Evolutionary conservation across 1,140 invertebrate species (phyloP).

Genomic region (Andrena cerasifolii): DNA sequence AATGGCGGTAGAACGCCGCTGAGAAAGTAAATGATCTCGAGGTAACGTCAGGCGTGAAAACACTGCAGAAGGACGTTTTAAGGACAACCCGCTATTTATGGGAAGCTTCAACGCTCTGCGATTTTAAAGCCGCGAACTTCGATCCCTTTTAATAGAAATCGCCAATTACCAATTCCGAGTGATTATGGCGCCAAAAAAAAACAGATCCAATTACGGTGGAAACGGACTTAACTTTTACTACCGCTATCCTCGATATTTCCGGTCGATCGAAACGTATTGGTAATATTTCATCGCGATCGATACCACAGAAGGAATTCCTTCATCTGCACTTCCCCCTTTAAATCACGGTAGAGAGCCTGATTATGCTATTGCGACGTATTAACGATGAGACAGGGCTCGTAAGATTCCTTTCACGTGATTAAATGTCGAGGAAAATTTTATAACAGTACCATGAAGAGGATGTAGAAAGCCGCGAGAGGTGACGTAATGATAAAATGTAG

Average conservation of each 20-base stretch:
- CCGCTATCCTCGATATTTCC: background rate
- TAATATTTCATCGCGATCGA: slow-evolving; percentile 18
- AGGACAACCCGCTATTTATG: too few relatives aligned
- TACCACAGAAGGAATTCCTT: slow-evolving; percentile 7
- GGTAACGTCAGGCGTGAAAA: slow-evolving; percentile 11
- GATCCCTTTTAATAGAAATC: too few relatives aligned
- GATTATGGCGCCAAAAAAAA: background rate
- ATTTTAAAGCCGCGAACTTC: too few relatives aligned
- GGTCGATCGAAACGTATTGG: too few relatives aligned
- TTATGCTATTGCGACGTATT: slow-evolving; percentile 4
- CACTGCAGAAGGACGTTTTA: background rate
- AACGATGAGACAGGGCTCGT: slow-evolving; percentile 3
- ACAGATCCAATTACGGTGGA: background rate
- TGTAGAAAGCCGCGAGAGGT: slow-evolving; percentile 62
- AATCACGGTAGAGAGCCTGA: background rate
- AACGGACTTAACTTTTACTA: background rate
- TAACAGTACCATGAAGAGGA: slow-evolving; percentile 36
- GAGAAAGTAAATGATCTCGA: slow-evolving; percentile 33
- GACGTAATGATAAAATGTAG: slow-evolving; percentile 60
- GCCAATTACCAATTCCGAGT: background rate
- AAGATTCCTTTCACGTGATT: slow-evolving; percentile 54
- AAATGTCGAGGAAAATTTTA: slow-evolving; percentile 56
- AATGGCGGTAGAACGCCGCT: slow-evolving; percentile 29
- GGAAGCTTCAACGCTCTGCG: too few relatives aligned
- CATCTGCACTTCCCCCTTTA: background rate